Percentiles rank a stretch among this genome's conserved stretches.
Evolutionary conservation across 2,888 invertebrate species (phyloP).

Genomic region (Boloria selene): DNA sequence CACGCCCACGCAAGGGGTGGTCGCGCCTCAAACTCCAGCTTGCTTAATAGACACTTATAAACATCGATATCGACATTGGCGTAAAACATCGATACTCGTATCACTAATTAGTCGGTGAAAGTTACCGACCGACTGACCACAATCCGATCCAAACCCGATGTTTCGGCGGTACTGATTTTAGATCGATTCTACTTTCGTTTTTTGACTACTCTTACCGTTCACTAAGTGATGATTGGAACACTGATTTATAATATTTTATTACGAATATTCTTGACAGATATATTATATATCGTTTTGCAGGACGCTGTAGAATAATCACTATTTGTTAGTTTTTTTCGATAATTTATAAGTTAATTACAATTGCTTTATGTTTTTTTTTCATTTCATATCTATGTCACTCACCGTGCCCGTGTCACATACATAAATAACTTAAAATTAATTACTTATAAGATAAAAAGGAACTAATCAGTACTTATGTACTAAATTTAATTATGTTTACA

Average conservation of each 20-base stretch:
- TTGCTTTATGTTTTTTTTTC: too few species aligned
- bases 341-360: not conserved
- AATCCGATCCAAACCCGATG: constrained; percentile 65
- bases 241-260: constrained; percentile 59
- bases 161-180: constrained; percentile 77
- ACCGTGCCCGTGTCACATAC: too few species aligned
- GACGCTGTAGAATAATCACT: not conserved
- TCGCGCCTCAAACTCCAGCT: constrained; percentile 28
- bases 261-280: constrained; percentile 14
- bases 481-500: too few species aligned
- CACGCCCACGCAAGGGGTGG: constrained; percentile 27
- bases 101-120: constrained; percentile 79
- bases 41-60: constrained; percentile 44
- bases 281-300: not conserved
- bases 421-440: too few species aligned
- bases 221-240: constrained; percentile 57
- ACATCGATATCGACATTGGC: constrained; percentile 67
- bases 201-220: constrained; percentile 77
- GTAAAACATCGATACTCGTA: constrained; percentile 69
- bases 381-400: too few species aligned
- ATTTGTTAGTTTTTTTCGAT: not conserved
- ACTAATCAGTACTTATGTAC: too few species aligned
- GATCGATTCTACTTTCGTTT: constrained; percentile 82
- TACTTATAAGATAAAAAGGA: too few species aligned
- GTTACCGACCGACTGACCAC: constrained; percentile 81